Conservation (phyloP, 2,797 vertebrate species). For the Chelon labrosus region DNA sequence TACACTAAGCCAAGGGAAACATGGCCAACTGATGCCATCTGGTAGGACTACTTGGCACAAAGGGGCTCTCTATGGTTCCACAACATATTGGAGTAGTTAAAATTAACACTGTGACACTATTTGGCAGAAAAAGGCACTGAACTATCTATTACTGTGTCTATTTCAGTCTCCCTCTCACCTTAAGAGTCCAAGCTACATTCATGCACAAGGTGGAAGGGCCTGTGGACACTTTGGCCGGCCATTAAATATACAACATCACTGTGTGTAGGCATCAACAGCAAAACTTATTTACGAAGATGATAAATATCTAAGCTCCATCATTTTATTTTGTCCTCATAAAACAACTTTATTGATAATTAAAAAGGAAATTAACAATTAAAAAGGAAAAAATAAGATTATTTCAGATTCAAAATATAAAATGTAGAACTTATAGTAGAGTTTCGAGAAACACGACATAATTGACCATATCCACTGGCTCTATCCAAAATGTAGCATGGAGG, state of each 20-base stretch:
- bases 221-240: constrained; percentile 16
- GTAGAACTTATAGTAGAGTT: constrained; percentile 15
- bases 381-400: constrained; percentile 12
- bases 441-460: constrained; percentile 27
- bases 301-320: constrained; percentile 3
- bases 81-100: constrained; percentile 88
- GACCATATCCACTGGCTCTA: constrained; percentile 35
- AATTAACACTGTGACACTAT: constrained; percentile 88
- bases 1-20: constrained; percentile 75
- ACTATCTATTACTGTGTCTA: constrained; percentile 75
- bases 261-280: constrained; percentile 11
- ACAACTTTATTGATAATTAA: constrained; percentile 56
- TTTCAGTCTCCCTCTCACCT: constrained; percentile 70
- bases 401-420: constrained; percentile 38
- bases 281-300: constrained; percentile 12
- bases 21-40: constrained; percentile 86
- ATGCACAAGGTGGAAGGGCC: neutral
- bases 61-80: constrained; percentile 75
- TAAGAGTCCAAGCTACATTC: constrained; percentile 30
- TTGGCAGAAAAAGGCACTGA: constrained; percentile 79
- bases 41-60: constrained; percentile 85
- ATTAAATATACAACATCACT: constrained; percentile 1
- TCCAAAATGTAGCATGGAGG: constrained; percentile 37
- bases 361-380: constrained; percentile 40
- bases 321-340: constrained; percentile 76